Evolutionary conservation across 2,888 invertebrate species (phyloP), one percentile per base, ranked within the genome.

Genomic region (Ichneumoninae sp.): DNA sequence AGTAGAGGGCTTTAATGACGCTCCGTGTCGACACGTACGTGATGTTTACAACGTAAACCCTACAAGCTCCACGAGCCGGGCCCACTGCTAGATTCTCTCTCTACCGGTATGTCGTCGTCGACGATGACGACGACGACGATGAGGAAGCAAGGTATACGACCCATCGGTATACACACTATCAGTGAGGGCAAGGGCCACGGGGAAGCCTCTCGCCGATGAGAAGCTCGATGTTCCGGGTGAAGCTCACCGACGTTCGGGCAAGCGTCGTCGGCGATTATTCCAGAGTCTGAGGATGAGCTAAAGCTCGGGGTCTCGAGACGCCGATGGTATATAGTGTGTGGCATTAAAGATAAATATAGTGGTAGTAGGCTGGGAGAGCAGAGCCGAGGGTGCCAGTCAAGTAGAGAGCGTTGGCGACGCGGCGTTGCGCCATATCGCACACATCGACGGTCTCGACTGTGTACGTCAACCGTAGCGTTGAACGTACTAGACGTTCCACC

Each of bases 1-100:
- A 72, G 75, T 60, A 3, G 36, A 44, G 76, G 70, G 89, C 89
- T 89, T 91, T 92, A 92, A 92, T 92, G 92, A 92, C 90, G 90
- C 88, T 80, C 87, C 89, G 88, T 91, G 91, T 91, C 90, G 90
- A 88, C 89, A 88, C 87, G 89, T 88, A 87, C 88, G 88, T 87
- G 86, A 88, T 92, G 92, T 92, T 92, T 91, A 89, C 92, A 91
- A 75, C 89, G 92, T 89, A 92, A 92, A 92, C 92, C 90, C 82
- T 79, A 85, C 86, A 76, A 79, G 83, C 81, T 83, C 80, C 62
- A 62, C 60, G 26, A 62, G 16, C 78, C 52, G 50, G 75, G 72
- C 70, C 80, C 75, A 33, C 75, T 74, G 68, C 68, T 82, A 77
- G 82, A 82, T 69, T 76, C 83, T 86, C 84, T 86, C 82, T 86